Evolutionary conservation across 2,888 invertebrate species (phyloP).

Genomic region (Sminthurinus aureus): DNA sequence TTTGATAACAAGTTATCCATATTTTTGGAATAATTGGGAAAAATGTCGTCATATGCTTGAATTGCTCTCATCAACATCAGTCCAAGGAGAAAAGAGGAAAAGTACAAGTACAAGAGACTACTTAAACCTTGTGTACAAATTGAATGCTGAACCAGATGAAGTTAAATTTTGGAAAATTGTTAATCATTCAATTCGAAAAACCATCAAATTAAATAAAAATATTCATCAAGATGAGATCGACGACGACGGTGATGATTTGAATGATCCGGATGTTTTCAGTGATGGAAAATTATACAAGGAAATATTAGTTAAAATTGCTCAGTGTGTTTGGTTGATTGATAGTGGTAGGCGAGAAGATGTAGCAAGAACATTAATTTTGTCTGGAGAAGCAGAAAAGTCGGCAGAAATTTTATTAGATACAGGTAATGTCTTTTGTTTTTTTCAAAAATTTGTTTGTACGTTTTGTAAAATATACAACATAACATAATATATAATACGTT

Average conservation of each 20-base stretch:
- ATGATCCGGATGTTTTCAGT: conserved; percentile 41
- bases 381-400: conserved; percentile 56
- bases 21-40: conserved; percentile 25
- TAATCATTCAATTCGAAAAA: background rate
- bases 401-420: conserved; percentile 58
- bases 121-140: background rate
- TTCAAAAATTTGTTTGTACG: background rate
- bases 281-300: conserved; percentile 50
- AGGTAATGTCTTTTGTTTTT: background rate
- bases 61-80: conserved; percentile 28
- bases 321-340: conserved; percentile 52
- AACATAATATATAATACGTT: no score
- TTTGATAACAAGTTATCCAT: conserved; percentile 33
- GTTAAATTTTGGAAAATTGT: conserved; percentile 52
- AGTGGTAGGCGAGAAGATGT: conserved; percentile 54
- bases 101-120: background rate
- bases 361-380: conserved; percentile 50
- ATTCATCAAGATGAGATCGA: background rate
- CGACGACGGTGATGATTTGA: background rate
- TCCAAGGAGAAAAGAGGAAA: background rate
- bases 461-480: no score
- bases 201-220: no score
- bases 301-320: conserved; percentile 54
- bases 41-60: conserved; percentile 24
- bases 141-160: conserved; percentile 47